These are phyloP conservation scores for Calliphora vicina DNA, from an alignment of 1,140 invertebrate species.

Conservation along the genomic window DNA sequence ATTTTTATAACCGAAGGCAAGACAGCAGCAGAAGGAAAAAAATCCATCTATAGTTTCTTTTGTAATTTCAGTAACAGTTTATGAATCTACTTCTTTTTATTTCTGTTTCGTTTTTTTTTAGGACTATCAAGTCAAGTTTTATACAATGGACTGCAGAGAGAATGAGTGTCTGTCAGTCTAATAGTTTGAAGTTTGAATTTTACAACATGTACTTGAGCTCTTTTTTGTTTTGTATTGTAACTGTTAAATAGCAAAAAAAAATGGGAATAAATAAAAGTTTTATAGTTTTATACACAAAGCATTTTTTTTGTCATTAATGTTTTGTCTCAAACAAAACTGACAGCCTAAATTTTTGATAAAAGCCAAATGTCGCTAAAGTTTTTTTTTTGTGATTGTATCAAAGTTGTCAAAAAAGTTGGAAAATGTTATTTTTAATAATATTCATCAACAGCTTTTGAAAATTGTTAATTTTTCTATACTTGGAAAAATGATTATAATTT, in stretches of 20 bases:
- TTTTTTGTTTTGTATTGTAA: not conserved
- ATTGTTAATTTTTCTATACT: not conserved
- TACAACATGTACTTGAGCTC: not conserved
- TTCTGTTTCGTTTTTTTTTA: not conserved
- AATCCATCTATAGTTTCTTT: slow-evolving; percentile 6
- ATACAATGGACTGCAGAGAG: slow-evolving; percentile 2
- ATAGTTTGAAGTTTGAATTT: slow-evolving; percentile 14
- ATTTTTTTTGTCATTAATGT: not conserved
- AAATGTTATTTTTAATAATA: not conserved
- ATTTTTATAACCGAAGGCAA: not conserved
- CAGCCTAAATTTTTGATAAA: slow-evolving; percentile 12
- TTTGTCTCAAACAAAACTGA: slow-evolving; percentile 2
- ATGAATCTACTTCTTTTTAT: not conserved
- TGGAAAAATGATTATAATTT: too few species aligned
- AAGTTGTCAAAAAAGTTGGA: not conserved
- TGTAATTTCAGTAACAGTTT: slow-evolving; percentile 16
- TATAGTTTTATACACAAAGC: not conserved
- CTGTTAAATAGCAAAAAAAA: not conserved
- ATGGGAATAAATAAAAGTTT: not conserved
- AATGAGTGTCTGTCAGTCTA: not conserved
- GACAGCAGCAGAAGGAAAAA: not conserved
- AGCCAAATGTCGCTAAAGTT: slow-evolving; percentile 12
- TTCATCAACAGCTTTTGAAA: not conserved
- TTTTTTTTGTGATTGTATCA: not conserved
- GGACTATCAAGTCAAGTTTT: slow-evolving; percentile 5